Conservation (phyloP, 2,113 vertebrate species). For the Osmerus eperlanus region DNA sequence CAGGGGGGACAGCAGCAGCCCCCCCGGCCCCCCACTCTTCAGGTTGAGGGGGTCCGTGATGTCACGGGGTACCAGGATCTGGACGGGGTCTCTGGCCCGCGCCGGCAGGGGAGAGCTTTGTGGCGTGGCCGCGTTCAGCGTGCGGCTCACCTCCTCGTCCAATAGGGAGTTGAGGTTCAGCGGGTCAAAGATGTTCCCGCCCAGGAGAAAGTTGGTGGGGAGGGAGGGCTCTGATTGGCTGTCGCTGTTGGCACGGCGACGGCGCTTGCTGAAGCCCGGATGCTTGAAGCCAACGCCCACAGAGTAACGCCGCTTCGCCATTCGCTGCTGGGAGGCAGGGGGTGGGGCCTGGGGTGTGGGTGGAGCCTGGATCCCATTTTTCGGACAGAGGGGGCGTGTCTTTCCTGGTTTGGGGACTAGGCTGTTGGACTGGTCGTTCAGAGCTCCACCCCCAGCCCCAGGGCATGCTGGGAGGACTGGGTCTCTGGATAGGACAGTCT, state of each 20-base stretch:
- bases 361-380: conserved; percentile 72
- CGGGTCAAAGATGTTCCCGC: conserved; percentile 91
- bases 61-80: conserved; percentile 89
- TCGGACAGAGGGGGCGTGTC: conserved; percentile 44
- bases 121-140: conserved; percentile 84
- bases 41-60: conserved; percentile 90
- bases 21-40: conserved; percentile 66
- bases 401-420: conserved; percentile 20
- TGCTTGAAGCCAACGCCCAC: conserved; percentile 77
- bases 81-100: conserved; percentile 79
- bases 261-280: conserved; percentile 72
- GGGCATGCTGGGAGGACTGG: background rate
- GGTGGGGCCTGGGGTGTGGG: conserved; percentile 36
- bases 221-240: conserved; percentile 76
- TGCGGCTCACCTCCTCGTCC: conserved; percentile 86
- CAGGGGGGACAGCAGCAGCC: conserved; percentile 74
- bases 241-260: conserved; percentile 80
- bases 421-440: conserved; percentile 40
- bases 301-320: conserved; percentile 79
- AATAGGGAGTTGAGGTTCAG: conserved; percentile 89
- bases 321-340: conserved; percentile 32
- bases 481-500: conserved; percentile 41
- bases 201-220: conserved; percentile 84
- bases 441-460: conserved; percentile 4
- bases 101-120: conserved; percentile 84